Percentiles rank a stretch among this genome's conserved stretches.
Evolutionary conservation across 1,140 invertebrate species (phyloP).

Genomic region (Pachyrhynchus sulphureomaculatus): DNA sequence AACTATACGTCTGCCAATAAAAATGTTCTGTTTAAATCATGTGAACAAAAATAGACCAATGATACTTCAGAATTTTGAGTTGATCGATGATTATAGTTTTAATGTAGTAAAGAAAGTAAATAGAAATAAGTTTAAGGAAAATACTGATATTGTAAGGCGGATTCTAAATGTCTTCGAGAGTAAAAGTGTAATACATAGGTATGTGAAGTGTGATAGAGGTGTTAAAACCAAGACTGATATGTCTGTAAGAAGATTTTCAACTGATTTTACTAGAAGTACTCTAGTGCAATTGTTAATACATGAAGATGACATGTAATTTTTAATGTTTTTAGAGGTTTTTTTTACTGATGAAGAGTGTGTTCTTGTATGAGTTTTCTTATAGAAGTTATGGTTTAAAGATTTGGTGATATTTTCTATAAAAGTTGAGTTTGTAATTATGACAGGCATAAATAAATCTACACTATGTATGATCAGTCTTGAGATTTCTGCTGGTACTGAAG

Average conservation of each 20-base stretch:
- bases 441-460: no score
- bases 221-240: conserved; percentile 37
- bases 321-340: no score
- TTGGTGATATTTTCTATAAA: no score
- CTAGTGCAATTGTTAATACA: conserved; percentile 44
- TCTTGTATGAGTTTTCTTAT: no score
- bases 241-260: conserved; percentile 42
- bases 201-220: conserved; percentile 39
- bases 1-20: conserved; percentile 38
- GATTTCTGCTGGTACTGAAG: no score
- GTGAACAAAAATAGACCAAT: conserved; percentile 38
- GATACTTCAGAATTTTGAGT: conserved; percentile 46
- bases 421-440: no score
- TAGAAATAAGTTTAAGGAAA: neutral
- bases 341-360: no score
- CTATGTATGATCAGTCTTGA: no score
- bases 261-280: conserved; percentile 45
- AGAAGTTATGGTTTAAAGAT: no score
- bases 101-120: conserved; percentile 13
- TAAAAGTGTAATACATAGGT: conserved; percentile 38
- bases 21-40: conserved; percentile 51
- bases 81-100: conserved; percentile 39
- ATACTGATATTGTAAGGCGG: conserved; percentile 6
- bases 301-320: no score
- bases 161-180: conserved; percentile 28